These are phyloP conservation scores for Vidua chalybeata DNA, from an alignment of 2,113 vertebrate species.

Conservation along the genomic window DNA sequence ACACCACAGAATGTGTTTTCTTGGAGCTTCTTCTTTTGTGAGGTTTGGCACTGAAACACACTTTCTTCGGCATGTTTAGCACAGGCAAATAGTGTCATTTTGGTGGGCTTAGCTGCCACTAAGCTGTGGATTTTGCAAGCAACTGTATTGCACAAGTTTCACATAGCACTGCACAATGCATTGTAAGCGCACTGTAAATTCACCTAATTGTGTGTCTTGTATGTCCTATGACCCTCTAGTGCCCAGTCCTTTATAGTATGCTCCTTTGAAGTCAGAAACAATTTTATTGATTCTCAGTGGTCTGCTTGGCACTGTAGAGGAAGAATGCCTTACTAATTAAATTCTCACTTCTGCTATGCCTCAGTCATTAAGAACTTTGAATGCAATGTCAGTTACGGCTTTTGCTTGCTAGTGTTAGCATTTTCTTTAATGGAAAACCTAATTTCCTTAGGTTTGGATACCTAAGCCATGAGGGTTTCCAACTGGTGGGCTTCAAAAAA, in stretches of 20 bases:
- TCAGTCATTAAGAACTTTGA: neutral
- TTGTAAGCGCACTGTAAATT: neutral
- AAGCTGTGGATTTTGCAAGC: neutral
- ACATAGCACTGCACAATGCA: rapidly evolving
- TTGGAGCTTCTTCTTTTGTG: neutral
- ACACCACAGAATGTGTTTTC: rapidly evolving
- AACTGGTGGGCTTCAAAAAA: neutral
- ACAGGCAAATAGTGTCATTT: neutral
- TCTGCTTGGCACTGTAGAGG: neutral
- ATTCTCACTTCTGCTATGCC: neutral
- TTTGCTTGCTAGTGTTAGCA: neutral
- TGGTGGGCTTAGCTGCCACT: neutral
- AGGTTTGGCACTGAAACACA: neutral
- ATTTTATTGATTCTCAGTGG: neutral
- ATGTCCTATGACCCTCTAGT: neutral
- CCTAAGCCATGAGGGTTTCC: neutral
- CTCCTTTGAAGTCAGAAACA: neutral
- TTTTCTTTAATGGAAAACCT: neutral
- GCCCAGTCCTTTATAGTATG: neutral
- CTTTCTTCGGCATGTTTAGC: neutral
- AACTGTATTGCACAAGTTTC: neutral
- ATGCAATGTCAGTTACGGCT: neutral
- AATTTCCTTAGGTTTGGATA: neutral
- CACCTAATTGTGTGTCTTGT: neutral
- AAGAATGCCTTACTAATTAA: neutral